Percentiles rank a stretch among this genome's conserved stretches.
Conservation (phyloP, 1,140 invertebrate genomes). For the Hypsibius dujardini region DNA sequence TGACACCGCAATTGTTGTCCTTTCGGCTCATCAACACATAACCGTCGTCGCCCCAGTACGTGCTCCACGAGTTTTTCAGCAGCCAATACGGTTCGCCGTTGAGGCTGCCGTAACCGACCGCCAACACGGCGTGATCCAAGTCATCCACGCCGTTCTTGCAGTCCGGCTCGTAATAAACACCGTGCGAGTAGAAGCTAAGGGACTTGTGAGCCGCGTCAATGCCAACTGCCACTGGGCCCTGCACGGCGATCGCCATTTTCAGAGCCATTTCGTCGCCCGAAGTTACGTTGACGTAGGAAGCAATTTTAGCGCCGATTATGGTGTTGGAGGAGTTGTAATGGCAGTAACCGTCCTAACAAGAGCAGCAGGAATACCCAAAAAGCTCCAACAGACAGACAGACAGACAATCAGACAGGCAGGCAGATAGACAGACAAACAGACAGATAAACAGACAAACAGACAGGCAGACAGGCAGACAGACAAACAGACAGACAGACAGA, state of each 20-base stretch:
- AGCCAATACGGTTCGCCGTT: slow-evolving; percentile 70
- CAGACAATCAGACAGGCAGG: no score
- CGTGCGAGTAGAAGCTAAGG: slow-evolving; percentile 74
- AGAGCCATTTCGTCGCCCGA: slow-evolving; percentile 53
- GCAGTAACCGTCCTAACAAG: slow-evolving; percentile 65
- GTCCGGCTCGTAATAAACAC: slow-evolving; percentile 69
- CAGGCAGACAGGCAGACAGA: no score
- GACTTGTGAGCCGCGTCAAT: slow-evolving; percentile 71
- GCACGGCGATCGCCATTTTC: slow-evolving; percentile 61
- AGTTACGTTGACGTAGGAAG: slow-evolving; percentile 74
- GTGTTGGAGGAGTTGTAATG: slow-evolving; percentile 48
- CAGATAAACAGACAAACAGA: no score
- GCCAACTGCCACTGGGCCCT: slow-evolving; percentile 75
- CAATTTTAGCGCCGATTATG: slow-evolving; percentile 52
- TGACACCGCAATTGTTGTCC: slow-evolving; percentile 78
- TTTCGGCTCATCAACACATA: slow-evolving; percentile 71
- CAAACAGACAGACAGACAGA: neutral
- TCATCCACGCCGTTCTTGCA: slow-evolving; percentile 52
- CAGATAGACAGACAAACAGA: neutral
- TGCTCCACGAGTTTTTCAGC: slow-evolving; percentile 83
- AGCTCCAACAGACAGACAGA: no score
- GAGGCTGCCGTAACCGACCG: slow-evolving; percentile 72
- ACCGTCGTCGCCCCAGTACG: slow-evolving; percentile 73
- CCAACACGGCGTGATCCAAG: slow-evolving; percentile 78
- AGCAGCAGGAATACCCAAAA: neutral